phyloP scores from a whole-genome alignment of 1,140 invertebrate species.

The Lasioglossum baleicum region DNA sequence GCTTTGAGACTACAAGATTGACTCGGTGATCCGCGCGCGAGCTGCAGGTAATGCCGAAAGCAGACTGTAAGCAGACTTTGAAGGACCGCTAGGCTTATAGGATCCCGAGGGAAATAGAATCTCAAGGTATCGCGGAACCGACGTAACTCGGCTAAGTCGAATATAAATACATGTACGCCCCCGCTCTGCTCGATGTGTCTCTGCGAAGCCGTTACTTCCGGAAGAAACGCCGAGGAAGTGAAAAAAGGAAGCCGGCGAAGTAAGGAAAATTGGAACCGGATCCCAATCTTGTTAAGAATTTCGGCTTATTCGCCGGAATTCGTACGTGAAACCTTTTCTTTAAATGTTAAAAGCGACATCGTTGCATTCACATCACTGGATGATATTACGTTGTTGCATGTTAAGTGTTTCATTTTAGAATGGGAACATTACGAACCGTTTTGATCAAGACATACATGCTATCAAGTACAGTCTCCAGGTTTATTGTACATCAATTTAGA shows the following conservation, averaged over 20 bases:
- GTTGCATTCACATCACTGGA: too few relatives aligned
- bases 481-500: too few relatives aligned
- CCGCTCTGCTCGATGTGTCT: background rate
- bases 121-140: background rate
- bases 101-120: slow-evolving; percentile 17
- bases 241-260: background rate
- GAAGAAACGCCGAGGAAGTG: background rate
- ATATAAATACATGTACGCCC: background rate
- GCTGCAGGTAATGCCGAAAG: slow-evolving; percentile 6
- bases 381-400: too few relatives aligned
- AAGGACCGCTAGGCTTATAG: slow-evolving; percentile 46
- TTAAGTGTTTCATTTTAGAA: too few relatives aligned
- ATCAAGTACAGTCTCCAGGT: too few relatives aligned
- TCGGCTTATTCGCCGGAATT: background rate
- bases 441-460: too few relatives aligned
- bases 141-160: background rate
- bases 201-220: background rate
- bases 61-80: slow-evolving; percentile 31
- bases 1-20: slow-evolving; percentile 20
- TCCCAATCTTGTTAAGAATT: background rate
- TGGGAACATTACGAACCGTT: too few relatives aligned
- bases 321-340: background rate
- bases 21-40: slow-evolving; percentile 19
- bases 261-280: background rate
- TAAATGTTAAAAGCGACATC: too few relatives aligned